Conservation (phyloP, 2,888 invertebrate genomes). For the Mesorhabditis sp. region DNA sequence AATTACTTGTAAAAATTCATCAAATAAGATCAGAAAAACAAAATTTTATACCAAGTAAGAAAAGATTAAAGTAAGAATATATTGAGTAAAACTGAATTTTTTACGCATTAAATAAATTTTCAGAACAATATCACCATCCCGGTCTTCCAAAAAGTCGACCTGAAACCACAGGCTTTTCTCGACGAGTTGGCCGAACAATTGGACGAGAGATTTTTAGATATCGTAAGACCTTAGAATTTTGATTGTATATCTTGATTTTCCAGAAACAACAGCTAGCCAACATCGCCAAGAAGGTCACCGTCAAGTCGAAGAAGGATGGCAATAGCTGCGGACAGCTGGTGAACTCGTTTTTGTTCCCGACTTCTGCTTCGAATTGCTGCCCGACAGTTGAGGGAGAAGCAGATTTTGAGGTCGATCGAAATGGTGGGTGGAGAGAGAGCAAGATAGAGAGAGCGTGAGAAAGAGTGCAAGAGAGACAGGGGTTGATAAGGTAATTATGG, state of each 20-base stretch:
- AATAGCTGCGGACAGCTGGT: background rate
- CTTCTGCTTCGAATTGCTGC: background rate
- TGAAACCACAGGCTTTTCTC: background rate
- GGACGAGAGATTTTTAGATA: background rate
- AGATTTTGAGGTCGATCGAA: background rate
- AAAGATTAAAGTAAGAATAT: too few relatives aligned
- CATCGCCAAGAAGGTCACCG: background rate
- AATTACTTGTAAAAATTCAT: too few relatives aligned
- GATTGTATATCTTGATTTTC: too few relatives aligned
- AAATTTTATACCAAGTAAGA: too few relatives aligned
- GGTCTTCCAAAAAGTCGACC: background rate
- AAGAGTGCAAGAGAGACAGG: too few relatives aligned
- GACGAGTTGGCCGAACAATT: background rate
- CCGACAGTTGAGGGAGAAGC: background rate
- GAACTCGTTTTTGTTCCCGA: background rate
- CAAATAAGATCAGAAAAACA: too few relatives aligned
- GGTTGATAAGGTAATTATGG: too few relatives aligned
- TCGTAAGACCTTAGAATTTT: background rate
- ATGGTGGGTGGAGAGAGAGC: background rate
- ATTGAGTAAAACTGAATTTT: too few relatives aligned
- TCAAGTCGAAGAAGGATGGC: background rate
- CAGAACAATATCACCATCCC: background rate
- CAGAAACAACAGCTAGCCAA: background rate
- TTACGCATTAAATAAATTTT: too few relatives aligned
- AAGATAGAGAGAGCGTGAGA: too few relatives aligned